phyloP scores from a whole-genome alignment of 2,113 vertebrate species.

The Pungitius pungitius region DNA sequence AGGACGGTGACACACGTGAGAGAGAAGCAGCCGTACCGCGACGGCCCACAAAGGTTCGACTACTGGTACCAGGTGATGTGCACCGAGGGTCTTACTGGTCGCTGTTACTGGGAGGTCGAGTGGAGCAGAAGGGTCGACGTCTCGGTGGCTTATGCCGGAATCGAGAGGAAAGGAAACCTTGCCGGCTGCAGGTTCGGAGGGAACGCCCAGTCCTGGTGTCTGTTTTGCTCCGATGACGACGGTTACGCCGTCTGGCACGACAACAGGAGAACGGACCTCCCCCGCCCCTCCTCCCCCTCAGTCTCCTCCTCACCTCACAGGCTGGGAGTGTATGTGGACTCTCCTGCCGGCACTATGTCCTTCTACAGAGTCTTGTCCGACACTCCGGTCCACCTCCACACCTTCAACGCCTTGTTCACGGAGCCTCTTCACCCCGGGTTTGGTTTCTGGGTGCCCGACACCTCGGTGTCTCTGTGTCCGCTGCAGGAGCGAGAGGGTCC shows the following conservation, averaged over 20 bases:
- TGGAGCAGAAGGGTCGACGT: background rate
- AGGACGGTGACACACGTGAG: background rate
- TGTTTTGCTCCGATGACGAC: background rate
- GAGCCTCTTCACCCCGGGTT: slow-evolving; percentile 13
- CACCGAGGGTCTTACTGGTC: background rate
- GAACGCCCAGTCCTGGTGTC: slow-evolving; percentile 6
- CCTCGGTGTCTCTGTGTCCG: slow-evolving; percentile 11
- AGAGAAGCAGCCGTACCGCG: background rate
- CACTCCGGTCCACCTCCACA: slow-evolving; percentile 10
- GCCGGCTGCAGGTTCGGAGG: background rate
- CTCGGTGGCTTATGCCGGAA: background rate
- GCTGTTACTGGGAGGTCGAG: slow-evolving; percentile 31
- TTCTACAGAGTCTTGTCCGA: slow-evolving; percentile 16
- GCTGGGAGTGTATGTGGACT: slow-evolving; percentile 25
- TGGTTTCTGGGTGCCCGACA: background rate
- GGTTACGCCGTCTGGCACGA: background rate
- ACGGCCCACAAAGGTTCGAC: slow-evolving; percentile 16
- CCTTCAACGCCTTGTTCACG: slow-evolving; percentile 14
- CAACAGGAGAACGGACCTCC: background rate
- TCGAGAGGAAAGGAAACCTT: background rate
- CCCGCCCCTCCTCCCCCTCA: background rate
- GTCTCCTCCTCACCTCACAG: background rate
- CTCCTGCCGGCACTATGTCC: slow-evolving; percentile 9
- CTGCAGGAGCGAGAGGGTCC: background rate
- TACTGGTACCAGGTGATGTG: slow-evolving; percentile 8